These are phyloP conservation scores for Limnothrissa miodon DNA, from an alignment of 2,113 vertebrate species.

Conservation along the genomic window DNA sequence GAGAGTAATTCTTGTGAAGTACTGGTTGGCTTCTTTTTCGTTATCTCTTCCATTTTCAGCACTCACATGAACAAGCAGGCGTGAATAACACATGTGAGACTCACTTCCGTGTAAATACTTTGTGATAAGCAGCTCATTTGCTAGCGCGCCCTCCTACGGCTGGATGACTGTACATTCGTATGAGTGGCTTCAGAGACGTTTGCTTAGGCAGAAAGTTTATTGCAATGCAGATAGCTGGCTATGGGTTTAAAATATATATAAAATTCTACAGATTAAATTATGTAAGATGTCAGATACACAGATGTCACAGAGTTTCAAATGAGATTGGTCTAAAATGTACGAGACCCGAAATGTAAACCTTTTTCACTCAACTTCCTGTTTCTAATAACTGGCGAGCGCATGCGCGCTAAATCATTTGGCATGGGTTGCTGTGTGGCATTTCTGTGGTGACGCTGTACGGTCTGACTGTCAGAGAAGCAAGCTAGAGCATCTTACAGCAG, in stretches of 20 bases:
- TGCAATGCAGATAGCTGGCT: neutral
- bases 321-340: neutral
- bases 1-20: constrained; percentile 67
- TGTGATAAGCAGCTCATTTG: neutral
- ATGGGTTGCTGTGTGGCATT: neutral
- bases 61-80: constrained; percentile 27
- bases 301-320: neutral
- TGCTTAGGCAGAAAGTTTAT: neutral
- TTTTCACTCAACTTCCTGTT: neutral
- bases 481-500: neutral
- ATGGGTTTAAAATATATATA: neutral
- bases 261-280: neutral
- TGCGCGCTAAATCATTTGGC: neutral
- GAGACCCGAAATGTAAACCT: neutral
- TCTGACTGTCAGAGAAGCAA: constrained; percentile 11
- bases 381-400: neutral
- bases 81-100: neutral
- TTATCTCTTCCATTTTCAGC: constrained; percentile 52
- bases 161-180: too few species aligned
- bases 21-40: constrained; percentile 33
- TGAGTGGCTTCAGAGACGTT: neutral
- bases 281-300: neutral
- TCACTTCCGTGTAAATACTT: neutral
- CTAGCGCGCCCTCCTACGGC: neutral
- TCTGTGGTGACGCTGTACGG: neutral